Evolutionary conservation across 2,888 invertebrate genomes (phyloP).

Genomic region (Crepidodera aurea): DNA sequence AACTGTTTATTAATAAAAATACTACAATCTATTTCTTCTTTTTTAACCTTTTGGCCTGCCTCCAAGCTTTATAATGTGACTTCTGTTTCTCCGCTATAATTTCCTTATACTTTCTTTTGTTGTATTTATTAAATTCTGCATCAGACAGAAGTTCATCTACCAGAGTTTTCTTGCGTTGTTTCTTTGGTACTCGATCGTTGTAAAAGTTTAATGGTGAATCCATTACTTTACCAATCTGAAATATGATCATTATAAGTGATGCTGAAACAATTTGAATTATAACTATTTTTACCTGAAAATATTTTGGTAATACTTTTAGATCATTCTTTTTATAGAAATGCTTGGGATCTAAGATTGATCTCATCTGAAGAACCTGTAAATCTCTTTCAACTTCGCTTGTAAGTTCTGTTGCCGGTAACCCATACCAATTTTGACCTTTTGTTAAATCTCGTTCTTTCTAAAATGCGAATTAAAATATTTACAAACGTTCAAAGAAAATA

Average conservation of each 20-base stretch:
- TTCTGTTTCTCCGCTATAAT: slow-evolving; percentile 76
- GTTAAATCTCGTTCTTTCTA: slow-evolving; percentile 79
- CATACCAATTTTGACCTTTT: slow-evolving; percentile 89
- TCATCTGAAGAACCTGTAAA: slow-evolving; percentile 89
- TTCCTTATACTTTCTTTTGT: slow-evolving; percentile 81
- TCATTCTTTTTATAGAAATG: slow-evolving; percentile 95
- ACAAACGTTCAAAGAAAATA: too few species aligned
- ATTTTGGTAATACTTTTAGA: slow-evolving; percentile 86
- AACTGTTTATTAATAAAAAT: not conserved
- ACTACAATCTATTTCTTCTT: slow-evolving; percentile 64
- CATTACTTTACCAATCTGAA: slow-evolving; percentile 79
- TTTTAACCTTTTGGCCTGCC: slow-evolving; percentile 74
- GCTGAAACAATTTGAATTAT: slow-evolving; percentile 4
- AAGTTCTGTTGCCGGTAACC: slow-evolving; percentile 87
- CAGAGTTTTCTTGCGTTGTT: slow-evolving; percentile 86
- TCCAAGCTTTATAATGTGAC: slow-evolving; percentile 73
- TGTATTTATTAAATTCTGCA: slow-evolving; percentile 82
- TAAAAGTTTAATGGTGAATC: slow-evolving; percentile 91
- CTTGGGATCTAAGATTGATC: slow-evolving; percentile 90
- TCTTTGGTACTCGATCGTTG: slow-evolving; percentile 81
- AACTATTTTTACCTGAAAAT: slow-evolving; percentile 78
- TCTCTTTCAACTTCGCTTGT: slow-evolving; percentile 90
- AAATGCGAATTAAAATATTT: slow-evolving; percentile 39
- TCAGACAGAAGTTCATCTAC: slow-evolving; percentile 94
- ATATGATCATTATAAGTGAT: slow-evolving; percentile 33